Conservation (phyloP, 2,113 vertebrate species). For the Symphodus melops region DNA sequence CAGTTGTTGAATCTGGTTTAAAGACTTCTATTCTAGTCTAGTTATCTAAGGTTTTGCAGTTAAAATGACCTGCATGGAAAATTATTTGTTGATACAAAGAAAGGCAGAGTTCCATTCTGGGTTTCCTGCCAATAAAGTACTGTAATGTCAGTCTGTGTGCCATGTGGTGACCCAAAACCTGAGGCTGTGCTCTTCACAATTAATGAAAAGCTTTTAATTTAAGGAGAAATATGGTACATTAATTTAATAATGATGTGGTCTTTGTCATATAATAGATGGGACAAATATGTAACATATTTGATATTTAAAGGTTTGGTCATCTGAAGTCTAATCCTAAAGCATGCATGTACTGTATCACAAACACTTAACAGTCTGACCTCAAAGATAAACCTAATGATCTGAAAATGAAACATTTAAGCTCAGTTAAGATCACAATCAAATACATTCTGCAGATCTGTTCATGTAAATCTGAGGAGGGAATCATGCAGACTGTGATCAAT, state of each 20-base stretch:
- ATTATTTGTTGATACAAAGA: slow-evolving; percentile 28
- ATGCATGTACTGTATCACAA: background rate
- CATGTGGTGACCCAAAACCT: slow-evolving; percentile 4
- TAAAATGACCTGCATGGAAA: background rate
- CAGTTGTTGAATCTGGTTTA: slow-evolving; percentile 4
- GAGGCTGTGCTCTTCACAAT: background rate
- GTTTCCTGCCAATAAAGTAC: slow-evolving; percentile 6
- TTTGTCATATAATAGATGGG: too few species aligned
- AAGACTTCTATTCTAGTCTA: too few species aligned
- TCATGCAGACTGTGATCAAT: background rate
- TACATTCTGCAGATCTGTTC: background rate
- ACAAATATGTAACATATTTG: too few species aligned
- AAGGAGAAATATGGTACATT: too few species aligned
- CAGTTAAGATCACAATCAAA: background rate
- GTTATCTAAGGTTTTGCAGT: slow-evolving; percentile 23
- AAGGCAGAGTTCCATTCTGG: background rate
- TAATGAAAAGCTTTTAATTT: background rate
- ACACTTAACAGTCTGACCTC: background rate
- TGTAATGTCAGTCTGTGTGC: background rate
- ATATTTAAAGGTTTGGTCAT: background rate
- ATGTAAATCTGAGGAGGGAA: background rate
- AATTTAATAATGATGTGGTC: too few species aligned
- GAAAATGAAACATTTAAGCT: background rate
- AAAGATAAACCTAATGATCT: background rate
- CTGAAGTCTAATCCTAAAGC: background rate